A percentile compares a stretch with the other conserved stretches of the same genome.
These are phyloP conservation scores for Perca flavescens DNA, from an alignment of 2,113 vertebrate genomes.

Conservation along the genomic window DNA sequence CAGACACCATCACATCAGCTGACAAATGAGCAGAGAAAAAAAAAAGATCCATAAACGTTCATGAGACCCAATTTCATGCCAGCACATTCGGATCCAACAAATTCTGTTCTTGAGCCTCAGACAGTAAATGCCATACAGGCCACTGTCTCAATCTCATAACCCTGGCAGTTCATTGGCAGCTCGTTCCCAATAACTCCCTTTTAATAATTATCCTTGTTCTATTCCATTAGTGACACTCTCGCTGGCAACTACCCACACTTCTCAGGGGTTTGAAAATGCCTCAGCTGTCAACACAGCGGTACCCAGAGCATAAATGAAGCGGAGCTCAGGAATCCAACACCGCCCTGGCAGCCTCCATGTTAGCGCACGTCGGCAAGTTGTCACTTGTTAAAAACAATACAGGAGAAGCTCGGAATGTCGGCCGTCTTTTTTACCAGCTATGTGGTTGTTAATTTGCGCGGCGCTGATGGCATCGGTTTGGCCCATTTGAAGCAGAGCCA, in stretches of 20 bases:
- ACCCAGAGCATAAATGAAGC: slow-evolving; percentile 67
- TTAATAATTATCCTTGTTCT: slow-evolving; percentile 52
- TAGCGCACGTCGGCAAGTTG: slow-evolving; percentile 65
- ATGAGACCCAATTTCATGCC: slow-evolving; percentile 40
- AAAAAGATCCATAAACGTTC: slow-evolving; percentile 40
- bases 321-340: slow-evolving; percentile 69
- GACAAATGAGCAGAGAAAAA: slow-evolving; percentile 33
- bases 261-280: slow-evolving; percentile 55
- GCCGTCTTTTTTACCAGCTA: slow-evolving; percentile 46
- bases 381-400: slow-evolving; percentile 80
- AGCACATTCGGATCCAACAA: slow-evolving; percentile 44
- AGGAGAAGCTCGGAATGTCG: slow-evolving; percentile 71
- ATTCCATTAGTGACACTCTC: slow-evolving; percentile 50
- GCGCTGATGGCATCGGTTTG: slow-evolving; percentile 66
- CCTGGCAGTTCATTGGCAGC: slow-evolving; percentile 15
- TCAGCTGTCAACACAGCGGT: slow-evolving; percentile 70
- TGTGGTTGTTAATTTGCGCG: slow-evolving; percentile 65
- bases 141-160: slow-evolving; percentile 17
- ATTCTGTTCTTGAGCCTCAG: not conserved
- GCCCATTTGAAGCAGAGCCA: slow-evolving; percentile 59
- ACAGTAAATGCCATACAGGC: slow-evolving; percentile 43
- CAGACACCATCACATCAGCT: slow-evolving; percentile 38
- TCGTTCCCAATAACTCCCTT: slow-evolving; percentile 25
- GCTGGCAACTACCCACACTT: slow-evolving; percentile 47
- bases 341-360: slow-evolving; percentile 61